A percentile compares a stretch with the other conserved stretches of the same genome.
These are phyloP conservation scores for Sardinella longiceps DNA, from an alignment of 2,797 vertebrate species.

Conservation along the genomic window DNA sequence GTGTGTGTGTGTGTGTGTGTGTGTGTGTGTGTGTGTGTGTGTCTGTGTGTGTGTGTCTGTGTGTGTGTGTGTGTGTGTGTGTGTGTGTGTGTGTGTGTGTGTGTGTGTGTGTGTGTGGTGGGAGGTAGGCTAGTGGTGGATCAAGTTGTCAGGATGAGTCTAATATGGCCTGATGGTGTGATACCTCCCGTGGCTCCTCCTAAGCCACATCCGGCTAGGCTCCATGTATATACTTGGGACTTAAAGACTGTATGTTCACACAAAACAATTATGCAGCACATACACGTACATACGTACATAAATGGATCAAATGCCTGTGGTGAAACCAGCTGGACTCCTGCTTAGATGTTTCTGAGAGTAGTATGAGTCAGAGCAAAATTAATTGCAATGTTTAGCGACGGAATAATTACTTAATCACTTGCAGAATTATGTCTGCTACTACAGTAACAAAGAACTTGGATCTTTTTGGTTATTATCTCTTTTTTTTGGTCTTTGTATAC, in stretches of 20 bases:
- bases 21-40: neutral
- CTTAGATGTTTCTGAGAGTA: too few species aligned
- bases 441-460: neutral
- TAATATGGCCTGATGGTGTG: constrained; percentile 11
- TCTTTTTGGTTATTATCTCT: neutral
- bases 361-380: too few species aligned
- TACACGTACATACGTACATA: too few species aligned
- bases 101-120: neutral
- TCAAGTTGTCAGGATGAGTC: neutral
- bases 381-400: too few species aligned
- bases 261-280: neutral
- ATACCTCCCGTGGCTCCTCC: neutral
- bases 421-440: neutral
- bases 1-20: neutral
- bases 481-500: too few species aligned
- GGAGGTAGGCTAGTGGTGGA: neutral
- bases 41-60: neutral
- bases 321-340: too few species aligned
- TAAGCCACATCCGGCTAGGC: neutral
- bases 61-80: neutral
- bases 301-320: too few species aligned
- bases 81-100: neutral
- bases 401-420: neutral
- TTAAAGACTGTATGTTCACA: neutral
- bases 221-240: neutral